These are phyloP conservation scores for Cerceris ruficornis DNA, from an alignment of 2,888 invertebrate genomes.

Conservation along the genomic window DNA sequence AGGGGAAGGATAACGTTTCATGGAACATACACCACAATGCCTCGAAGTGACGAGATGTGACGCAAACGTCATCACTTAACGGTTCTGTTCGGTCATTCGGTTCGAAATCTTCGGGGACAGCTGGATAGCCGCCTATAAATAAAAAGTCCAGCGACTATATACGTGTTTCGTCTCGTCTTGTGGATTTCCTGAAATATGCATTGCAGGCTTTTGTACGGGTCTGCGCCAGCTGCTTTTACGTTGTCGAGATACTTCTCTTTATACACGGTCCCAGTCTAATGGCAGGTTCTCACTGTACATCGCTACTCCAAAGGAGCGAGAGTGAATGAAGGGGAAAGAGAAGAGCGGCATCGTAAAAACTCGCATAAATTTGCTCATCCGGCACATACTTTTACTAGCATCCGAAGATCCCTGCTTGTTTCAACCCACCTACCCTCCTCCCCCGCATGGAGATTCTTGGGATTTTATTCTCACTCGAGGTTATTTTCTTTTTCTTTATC, in stretches of 20 bases:
- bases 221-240: constrained; percentile 55
- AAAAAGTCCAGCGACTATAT: constrained; percentile 33
- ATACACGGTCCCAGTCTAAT: constrained; percentile 49
- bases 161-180: constrained; percentile 50
- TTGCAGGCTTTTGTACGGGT: constrained; percentile 56
- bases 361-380: constrained; percentile 51
- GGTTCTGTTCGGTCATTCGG: too few species aligned
- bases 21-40: too few species aligned
- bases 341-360: constrained; percentile 45
- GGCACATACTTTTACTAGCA: constrained; percentile 32
- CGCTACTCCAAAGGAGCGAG: constrained; percentile 35
- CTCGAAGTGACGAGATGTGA: too few species aligned
- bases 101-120: constrained; percentile 4
- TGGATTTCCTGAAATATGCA: constrained; percentile 68
- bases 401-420: constrained; percentile 26
- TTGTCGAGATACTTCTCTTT: constrained; percentile 51
- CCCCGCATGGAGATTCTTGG: neutral
- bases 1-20: too few species aligned
- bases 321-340: constrained; percentile 12
- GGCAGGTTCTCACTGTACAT: constrained; percentile 40
- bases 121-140: constrained; percentile 42
- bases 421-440: neutral
- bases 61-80: too few species aligned
- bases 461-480: constrained; percentile 24
- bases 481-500: neutral